Conservation (phyloP, 2,888 invertebrate genomes). For the Panzeria rudis region DNA sequence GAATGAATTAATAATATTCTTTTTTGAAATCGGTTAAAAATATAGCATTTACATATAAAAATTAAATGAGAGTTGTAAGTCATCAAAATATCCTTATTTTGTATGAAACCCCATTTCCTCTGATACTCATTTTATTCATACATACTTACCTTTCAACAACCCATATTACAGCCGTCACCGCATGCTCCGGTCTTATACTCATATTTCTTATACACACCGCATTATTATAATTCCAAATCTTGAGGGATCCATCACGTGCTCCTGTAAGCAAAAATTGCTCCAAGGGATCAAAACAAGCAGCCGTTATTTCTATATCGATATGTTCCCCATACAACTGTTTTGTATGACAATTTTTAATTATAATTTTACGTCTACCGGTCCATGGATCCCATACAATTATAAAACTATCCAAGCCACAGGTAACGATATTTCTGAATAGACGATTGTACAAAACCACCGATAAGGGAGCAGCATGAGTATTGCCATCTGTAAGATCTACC, state of each 20-base stretch:
- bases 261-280: slow-evolving; percentile 90
- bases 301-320: slow-evolving; percentile 81
- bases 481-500: slow-evolving; percentile 89
- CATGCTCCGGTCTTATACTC: slow-evolving; percentile 86
- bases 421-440: slow-evolving; percentile 89
- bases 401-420: slow-evolving; percentile 91
- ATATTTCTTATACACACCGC: slow-evolving; percentile 89
- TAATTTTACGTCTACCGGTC: slow-evolving; percentile 87
- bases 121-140: neutral
- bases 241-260: slow-evolving; percentile 90
- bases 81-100: neutral
- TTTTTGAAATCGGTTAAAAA: too few species aligned
- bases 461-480: slow-evolving; percentile 88
- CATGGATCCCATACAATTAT: slow-evolving; percentile 93
- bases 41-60: neutral
- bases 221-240: slow-evolving; percentile 94
- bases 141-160: slow-evolving; percentile 84
- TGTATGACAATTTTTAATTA: slow-evolving; percentile 89
- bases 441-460: slow-evolving; percentile 91
- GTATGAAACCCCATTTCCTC: neutral
- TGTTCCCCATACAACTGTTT: slow-evolving; percentile 87
- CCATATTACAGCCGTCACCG: slow-evolving; percentile 86
- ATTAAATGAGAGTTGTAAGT: neutral
- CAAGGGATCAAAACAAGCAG: slow-evolving; percentile 87
- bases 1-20: too few species aligned